These are phyloP conservation scores for Rhagonycha fulva DNA, from an alignment of 2,888 invertebrate species.

Conservation along the genomic window DNA sequence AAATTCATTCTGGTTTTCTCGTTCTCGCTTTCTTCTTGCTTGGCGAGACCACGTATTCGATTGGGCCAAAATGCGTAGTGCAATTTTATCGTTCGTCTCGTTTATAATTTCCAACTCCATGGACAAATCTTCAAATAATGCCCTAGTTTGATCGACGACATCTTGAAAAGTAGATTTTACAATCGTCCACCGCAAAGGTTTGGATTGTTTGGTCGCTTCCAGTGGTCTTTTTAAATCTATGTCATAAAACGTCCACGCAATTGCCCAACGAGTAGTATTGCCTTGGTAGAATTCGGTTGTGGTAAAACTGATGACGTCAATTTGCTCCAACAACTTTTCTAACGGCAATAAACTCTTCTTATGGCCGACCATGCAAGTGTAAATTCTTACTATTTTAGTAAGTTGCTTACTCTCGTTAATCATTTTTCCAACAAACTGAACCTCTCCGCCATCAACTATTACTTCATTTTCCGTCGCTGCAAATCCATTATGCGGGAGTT, in stretches of 20 bases:
- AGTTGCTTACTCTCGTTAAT: slow-evolving; percentile 79
- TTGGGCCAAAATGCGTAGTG: slow-evolving; percentile 63
- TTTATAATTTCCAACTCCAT: slow-evolving; percentile 52
- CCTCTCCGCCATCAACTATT: slow-evolving; percentile 86
- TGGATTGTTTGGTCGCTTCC: slow-evolving; percentile 46
- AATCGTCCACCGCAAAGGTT: slow-evolving; percentile 41
- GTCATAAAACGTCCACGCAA: slow-evolving; percentile 83
- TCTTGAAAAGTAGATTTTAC: slow-evolving; percentile 35
- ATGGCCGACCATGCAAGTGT: slow-evolving; percentile 91
- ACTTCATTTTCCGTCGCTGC: slow-evolving; percentile 75
- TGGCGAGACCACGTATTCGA: slow-evolving; percentile 83
- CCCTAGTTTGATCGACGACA: slow-evolving; percentile 41
- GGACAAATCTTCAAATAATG: slow-evolving; percentile 45
- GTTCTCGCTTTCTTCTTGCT: slow-evolving; percentile 70
- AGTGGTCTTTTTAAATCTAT: slow-evolving; percentile 55
- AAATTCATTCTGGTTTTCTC: slow-evolving; percentile 12
- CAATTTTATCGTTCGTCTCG: slow-evolving; percentile 49
- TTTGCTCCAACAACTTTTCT: slow-evolving; percentile 63
- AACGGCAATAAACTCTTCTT: slow-evolving; percentile 76
- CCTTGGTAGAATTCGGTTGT: slow-evolving; percentile 92
- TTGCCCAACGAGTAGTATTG: slow-evolving; percentile 91
- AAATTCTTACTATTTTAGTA: slow-evolving; percentile 72
- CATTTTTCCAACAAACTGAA: slow-evolving; percentile 81
- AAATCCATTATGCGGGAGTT: slow-evolving; percentile 73
- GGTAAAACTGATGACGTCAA: slow-evolving; percentile 64